Evolutionary conservation across 2,888 invertebrate genomes (phyloP), one percentile per base, ranked within the genome.

Genomic region (Macrophya annulata): DNA sequence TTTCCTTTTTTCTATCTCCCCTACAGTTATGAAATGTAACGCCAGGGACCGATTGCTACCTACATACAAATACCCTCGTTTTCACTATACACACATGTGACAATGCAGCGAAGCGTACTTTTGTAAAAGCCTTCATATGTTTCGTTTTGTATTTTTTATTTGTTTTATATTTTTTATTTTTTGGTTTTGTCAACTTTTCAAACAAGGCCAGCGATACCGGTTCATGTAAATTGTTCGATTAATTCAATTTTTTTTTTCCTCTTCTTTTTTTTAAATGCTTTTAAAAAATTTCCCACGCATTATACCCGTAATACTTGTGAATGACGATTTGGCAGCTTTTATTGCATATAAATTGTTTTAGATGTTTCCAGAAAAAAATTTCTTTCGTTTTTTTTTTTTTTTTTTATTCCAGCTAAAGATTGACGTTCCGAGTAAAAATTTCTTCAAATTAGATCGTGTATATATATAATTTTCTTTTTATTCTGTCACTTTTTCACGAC

Each of bases 21-120:
- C 45, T 15, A n/a, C 51, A 51, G 77, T 31, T 55, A 31, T 51
- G 37, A 45, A 74, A 74, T 74, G 74, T 45, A 74, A 74, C 31
- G 43, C 43, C 43, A 45, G 74, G 68, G 68, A 68, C 31, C 37
- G 68, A 68, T 68, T 68, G 68, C 31, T 37, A 17, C 31, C 68
- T 31, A 68, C 68, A 68, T 37, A 68, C 37, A 68, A 37, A 68
- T 37, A 68, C 68, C 37, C 68, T 31, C 31, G 31, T 68, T 68
- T 15, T 25, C 68, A 25, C 68, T 68, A 37, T 31, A 68, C 68
- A 68, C 37, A 68, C 31, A 37, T 68, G 37, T 62, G 62, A 62
- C 62, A 62, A 62, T 62, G 62, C 25, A 62, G 25, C 25, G 21
- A 10, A 25, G 25, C 25, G 62, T 10, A 62, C 62, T 62, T 62